A percentile compares a stretch with the other conserved stretches of the same genome.
phyloP scores from a whole-genome alignment of 2,888 invertebrate genomes.

The Ormia ochracea region DNA sequence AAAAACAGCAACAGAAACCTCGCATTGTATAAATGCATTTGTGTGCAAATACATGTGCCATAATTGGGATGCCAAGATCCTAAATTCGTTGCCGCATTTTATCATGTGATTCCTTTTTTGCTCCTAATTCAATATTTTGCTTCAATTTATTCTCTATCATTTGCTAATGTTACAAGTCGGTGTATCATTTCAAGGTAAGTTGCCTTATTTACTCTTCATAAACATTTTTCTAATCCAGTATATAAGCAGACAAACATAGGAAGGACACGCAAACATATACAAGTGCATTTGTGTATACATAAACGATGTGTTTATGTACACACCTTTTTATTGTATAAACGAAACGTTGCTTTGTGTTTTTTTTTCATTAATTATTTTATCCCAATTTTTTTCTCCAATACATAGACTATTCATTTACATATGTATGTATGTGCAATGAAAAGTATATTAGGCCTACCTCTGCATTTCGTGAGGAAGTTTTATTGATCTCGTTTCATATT shows the following conservation, averaged over 20 bases:
- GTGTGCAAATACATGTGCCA: no score
- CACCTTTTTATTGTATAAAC: background rate
- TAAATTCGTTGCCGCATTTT: conserved; percentile 29
- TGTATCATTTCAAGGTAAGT: conserved; percentile 52
- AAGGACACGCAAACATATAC: background rate
- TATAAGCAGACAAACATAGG: background rate
- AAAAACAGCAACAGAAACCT: background rate
- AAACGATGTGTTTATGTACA: background rate
- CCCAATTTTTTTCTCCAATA: background rate
- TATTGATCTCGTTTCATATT: no score
- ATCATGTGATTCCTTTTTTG: conserved; percentile 44
- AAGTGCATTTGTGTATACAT: no score
- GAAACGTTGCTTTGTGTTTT: background rate
- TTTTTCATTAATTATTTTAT: conserved; percentile 21
- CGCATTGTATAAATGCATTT: background rate
- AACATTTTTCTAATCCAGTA: background rate
- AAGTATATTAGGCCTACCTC: no score
- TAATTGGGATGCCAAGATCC: conserved; percentile 30
- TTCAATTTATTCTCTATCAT: conserved; percentile 47
- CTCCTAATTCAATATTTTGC: conserved; percentile 27
- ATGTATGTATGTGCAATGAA: no score
- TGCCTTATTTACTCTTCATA: background rate
- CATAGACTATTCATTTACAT: background rate
- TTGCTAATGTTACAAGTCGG: conserved; percentile 45
- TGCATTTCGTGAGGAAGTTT: no score